A percentile compares a stretch with the other conserved stretches of the same genome.
Conservation (phyloP, 1,140 invertebrate genomes). For the Drosophila arizonae region DNA sequence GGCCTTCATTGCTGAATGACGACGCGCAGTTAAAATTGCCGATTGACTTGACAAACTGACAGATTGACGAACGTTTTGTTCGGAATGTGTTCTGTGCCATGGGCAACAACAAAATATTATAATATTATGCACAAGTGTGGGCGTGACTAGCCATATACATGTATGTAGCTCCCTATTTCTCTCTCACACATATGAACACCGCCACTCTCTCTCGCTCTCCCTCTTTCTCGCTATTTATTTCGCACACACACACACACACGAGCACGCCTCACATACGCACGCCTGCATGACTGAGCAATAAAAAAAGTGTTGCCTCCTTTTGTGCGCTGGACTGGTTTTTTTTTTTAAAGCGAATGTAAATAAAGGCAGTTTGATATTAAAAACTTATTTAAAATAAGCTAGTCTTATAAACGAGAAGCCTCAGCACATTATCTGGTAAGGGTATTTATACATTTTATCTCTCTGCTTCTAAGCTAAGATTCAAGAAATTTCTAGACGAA, state of each 20-base stretch:
- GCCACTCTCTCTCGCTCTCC: not conserved
- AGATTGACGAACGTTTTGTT: conserved; percentile 49
- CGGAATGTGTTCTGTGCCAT: conserved; percentile 38
- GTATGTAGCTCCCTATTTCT: not conserved
- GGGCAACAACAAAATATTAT: conserved; percentile 24
- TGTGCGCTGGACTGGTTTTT: conserved; percentile 4
- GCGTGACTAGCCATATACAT: conserved; percentile 19
- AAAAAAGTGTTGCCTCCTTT: conserved; percentile 43
- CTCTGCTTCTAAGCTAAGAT: not conserved
- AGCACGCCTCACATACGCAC: conserved; percentile 4
- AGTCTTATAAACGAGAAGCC: not conserved
- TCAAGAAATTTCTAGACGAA: not conserved
- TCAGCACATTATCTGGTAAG: not conserved
- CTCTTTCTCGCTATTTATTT: not conserved
- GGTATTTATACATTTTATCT: not conserved
- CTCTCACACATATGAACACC: not conserved
- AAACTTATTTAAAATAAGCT: not conserved
- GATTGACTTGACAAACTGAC: conserved; percentile 35
- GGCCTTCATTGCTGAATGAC: conserved; percentile 1
- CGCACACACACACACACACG: not conserved
- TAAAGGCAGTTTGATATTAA: not conserved
- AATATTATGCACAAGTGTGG: conserved; percentile 23
- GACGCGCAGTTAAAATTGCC: conserved; percentile 30
- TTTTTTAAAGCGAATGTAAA: conserved; percentile 1
- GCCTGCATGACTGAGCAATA: conserved; percentile 18